Percentiles rank a stretch among this genome's conserved stretches.
These are phyloP conservation scores for Portevinia maculata DNA, from an alignment of 2,888 invertebrate species.

Conservation along the genomic window DNA sequence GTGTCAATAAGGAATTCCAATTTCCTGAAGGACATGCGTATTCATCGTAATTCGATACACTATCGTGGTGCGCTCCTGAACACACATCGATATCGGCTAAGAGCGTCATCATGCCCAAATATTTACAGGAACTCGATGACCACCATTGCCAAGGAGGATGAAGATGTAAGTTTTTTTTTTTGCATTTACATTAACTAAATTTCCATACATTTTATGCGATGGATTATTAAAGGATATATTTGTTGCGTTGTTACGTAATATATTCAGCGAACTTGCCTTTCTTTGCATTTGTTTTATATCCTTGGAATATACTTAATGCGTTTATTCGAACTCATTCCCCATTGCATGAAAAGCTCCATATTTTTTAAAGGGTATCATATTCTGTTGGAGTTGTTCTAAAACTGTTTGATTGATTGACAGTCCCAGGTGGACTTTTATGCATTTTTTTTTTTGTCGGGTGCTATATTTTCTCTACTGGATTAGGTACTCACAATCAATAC, in stretches of 20 bases:
- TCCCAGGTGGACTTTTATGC: too few species aligned
- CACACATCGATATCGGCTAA: conserved; percentile 90
- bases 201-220: too few species aligned
- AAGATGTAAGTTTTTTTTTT: conserved; percentile 85
- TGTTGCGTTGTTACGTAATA: not conserved
- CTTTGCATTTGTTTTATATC: not conserved
- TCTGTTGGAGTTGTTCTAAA: not conserved
- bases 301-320: not conserved
- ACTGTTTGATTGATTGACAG: not conserved
- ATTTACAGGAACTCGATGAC: conserved; percentile 95
- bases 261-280: not conserved
- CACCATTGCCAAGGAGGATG: conserved; percentile 89
- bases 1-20: conserved; percentile 84
- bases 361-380: not conserved
- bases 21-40: conserved; percentile 87
- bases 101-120: conserved; percentile 96
- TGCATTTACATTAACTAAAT: too few species aligned
- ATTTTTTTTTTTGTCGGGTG: too few species aligned
- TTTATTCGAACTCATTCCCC: not conserved
- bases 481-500: too few species aligned
- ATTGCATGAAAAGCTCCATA: not conserved
- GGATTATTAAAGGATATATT: not conserved
- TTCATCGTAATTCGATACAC: conserved; percentile 91
- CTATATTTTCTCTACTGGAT: too few species aligned
- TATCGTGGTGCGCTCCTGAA: conserved; percentile 94